Evolutionary conservation across 1,140 invertebrate genomes (phyloP), one percentile per base, ranked within the genome.

Genomic region (Drosophila simulans): DNA sequence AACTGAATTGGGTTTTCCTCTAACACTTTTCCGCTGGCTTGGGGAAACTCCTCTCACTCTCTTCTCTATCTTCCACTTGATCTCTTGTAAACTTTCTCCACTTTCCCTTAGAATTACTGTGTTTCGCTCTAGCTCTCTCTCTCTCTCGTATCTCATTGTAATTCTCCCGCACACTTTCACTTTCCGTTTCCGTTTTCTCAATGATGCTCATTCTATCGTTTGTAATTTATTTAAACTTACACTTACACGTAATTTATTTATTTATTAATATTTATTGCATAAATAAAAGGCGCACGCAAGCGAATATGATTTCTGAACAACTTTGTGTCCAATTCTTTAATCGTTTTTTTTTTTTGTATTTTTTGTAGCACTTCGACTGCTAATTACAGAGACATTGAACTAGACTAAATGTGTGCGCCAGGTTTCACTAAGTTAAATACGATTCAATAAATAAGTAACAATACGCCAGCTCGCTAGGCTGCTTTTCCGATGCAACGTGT

Each of bases 321-420:
- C 59, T 22, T 88, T 76, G 52, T 59, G 82, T 76, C 55, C 80
- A 17, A 54, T 84, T 83, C 45, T 65, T 71, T 72, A 77, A 46
- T 66, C 17, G 17, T 77, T 77, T 89, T 89, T 22, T n/a, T 20
- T 22, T 22, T 83, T 80, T 46, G 43, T 25, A 15, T 17, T 89
- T 89, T 89, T 89, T 89, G 84, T 89, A 89, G 84, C 84, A 80
- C 53, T 89, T 82, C 12, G 31, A 15, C 70, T 89, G 84, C 84
- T 89, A 89, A 63, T 80, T 89, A 79, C 71, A 77, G 43, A 52
- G 46, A 62, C 57, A 42, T 49, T 66, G 35, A 53, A 53, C 68
- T 86, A 79, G 37, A 74, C 83, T 89, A 90, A 89, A 80, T 89
- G 84, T 89, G 84, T 89, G 84, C 58, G 77, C 54, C 55, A 80